Conservation (phyloP, 2,888 invertebrate genomes). For the Ichneumon xanthorius region DNA sequence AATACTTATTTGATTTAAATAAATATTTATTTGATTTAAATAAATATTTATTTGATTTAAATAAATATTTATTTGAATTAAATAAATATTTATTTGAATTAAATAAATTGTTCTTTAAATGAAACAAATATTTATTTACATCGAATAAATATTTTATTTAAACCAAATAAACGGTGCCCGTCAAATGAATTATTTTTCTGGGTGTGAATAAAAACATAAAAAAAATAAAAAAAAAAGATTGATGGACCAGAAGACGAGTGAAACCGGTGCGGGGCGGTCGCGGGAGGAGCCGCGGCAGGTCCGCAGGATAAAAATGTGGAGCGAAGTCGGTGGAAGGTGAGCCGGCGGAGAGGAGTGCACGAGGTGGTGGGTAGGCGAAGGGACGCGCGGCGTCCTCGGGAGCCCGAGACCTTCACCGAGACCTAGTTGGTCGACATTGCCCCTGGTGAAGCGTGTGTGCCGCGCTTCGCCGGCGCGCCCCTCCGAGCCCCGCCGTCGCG, state of each 20-base stretch:
- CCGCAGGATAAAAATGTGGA: neutral
- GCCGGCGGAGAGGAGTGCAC: constrained; percentile 21
- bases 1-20: no score
- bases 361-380: constrained; percentile 54
- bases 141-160: no score
- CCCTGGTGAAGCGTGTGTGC: constrained; percentile 76
- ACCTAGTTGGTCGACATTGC: constrained; percentile 83
- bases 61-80: no score
- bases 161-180: no score
- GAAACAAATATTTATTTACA: no score
- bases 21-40: no score
- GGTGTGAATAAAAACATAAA: neutral
- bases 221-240: neutral
- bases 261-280: constrained; percentile 29
- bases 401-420: constrained; percentile 82
- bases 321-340: neutral
- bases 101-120: no score
- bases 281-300: constrained; percentile 2
- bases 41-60: no score
- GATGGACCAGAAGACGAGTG: constrained; percentile 15
- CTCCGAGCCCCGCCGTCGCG: constrained; percentile 37
- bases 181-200: no score
- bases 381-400: constrained; percentile 65
- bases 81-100: no score
- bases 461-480: constrained; percentile 64